phyloP scores from a whole-genome alignment of 2,797 vertebrate genomes.

The Crax fasciolata region DNA sequence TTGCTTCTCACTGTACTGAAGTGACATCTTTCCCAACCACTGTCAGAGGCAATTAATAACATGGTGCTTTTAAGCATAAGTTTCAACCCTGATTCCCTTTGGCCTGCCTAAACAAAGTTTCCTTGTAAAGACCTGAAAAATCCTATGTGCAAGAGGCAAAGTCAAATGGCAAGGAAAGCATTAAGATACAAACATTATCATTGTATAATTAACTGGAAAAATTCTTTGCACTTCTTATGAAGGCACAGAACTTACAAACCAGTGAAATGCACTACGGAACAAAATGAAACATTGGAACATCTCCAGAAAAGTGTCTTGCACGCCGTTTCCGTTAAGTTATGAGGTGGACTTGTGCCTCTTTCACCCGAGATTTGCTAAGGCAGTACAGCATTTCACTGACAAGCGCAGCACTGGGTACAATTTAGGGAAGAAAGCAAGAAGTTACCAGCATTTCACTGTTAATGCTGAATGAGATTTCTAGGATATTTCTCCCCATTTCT shows the following conservation, averaged over 20 bases:
- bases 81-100: background rate
- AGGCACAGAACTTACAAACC: background rate
- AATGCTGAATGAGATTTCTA: background rate
- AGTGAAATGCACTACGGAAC: background rate
- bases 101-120: background rate
- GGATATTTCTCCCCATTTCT: background rate
- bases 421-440: background rate
- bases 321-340: background rate
- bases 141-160: background rate
- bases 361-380: background rate
- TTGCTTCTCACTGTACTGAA: conserved; percentile 19
- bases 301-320: background rate
- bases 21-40: conserved; percentile 23
- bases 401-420: background rate
- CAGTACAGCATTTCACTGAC: background rate
- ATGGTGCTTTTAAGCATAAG: background rate
- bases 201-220: background rate
- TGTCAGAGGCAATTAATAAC: conserved; percentile 50
- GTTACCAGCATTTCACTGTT: background rate
- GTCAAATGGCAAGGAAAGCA: background rate
- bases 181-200: background rate
- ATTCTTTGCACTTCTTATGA: background rate
- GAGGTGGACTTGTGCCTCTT: background rate
- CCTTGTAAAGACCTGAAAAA: background rate
- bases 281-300: background rate